Percentiles rank a stretch among this genome's conserved stretches.
phyloP scores from a whole-genome alignment of 2,113 vertebrate species.

The Prionailurus bengalensis region DNA sequence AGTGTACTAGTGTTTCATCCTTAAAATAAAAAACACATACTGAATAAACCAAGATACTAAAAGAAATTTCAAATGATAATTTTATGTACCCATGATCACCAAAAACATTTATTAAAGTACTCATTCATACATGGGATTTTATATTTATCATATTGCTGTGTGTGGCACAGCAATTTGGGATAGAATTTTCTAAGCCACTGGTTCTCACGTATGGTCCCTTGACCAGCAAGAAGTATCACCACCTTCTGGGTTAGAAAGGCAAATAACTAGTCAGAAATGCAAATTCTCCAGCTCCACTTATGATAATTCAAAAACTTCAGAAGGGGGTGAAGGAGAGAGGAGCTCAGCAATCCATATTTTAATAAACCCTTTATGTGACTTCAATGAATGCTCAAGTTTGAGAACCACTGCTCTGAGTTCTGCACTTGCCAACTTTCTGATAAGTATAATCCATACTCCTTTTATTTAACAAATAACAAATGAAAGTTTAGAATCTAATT shows the following conservation, averaged over 20 bases:
- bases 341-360: background rate
- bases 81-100: background rate
- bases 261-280: constrained; percentile 27
- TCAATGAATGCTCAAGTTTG: background rate
- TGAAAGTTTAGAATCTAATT: constrained; percentile 14
- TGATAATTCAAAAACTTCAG: constrained; percentile 10
- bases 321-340: background rate
- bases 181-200: background rate
- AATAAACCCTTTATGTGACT: background rate
- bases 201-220: background rate
- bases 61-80: constrained; percentile 33
- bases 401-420: background rate
- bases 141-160: background rate
- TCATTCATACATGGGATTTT: background rate
- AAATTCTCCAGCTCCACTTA: background rate
- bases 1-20: constrained; percentile 99
- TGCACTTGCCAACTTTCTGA: background rate
- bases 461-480: background rate
- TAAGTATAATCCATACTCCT: background rate
- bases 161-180: background rate
- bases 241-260: background rate
- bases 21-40: constrained; percentile 80
- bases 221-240: background rate
- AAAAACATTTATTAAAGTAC: constrained; percentile 18
- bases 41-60: constrained; percentile 46